A percentile compares a stretch with the other conserved stretches of the same genome.
Conservation (phyloP, 2,888 invertebrate species). For the Drosophila tripunctata region DNA sequence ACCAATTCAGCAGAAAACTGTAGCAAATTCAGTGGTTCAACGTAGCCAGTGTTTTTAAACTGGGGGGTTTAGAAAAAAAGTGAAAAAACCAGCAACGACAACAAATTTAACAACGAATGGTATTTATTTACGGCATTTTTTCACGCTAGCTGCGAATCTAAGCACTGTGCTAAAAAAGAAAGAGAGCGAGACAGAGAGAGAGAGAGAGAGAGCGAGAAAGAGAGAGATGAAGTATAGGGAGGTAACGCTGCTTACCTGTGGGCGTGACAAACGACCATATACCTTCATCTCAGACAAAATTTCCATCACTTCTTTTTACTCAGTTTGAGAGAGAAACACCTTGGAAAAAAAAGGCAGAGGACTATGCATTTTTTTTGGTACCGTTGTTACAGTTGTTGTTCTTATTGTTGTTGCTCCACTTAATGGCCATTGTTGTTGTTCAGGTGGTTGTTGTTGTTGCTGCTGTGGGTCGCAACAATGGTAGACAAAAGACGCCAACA, state of each 20-base stretch:
- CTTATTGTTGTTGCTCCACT: constrained; percentile 40
- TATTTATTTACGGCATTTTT: constrained; percentile 62
- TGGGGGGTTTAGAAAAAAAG: not conserved
- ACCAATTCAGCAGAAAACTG: too few species aligned
- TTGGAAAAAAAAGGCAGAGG: constrained; percentile 26
- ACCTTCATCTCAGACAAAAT: not conserved
- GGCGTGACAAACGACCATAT: constrained; percentile 33
- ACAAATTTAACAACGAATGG: constrained; percentile 38
- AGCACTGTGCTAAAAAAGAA: not conserved
- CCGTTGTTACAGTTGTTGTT: constrained; percentile 43
- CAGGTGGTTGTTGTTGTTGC: constrained; percentile 17
- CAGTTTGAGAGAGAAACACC: constrained; percentile 1
- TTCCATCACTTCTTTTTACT: not conserved
- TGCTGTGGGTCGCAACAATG: constrained; percentile 51
- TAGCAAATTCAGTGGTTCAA: too few species aligned
- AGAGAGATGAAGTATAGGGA: not conserved
- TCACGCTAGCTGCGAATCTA: constrained; percentile 35
- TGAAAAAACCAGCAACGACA: constrained; percentile 18
- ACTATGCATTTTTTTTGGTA: constrained; percentile 37
- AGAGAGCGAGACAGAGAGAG: not conserved
- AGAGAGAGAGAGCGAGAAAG: not conserved
- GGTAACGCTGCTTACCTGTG: constrained; percentile 44
- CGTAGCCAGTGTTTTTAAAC: not conserved
- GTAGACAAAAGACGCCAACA: constrained; percentile 73
- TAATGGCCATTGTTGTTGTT: constrained; percentile 53